Percentiles rank a stretch among this genome's conserved stretches.
Evolutionary conservation across 1,140 invertebrate species (phyloP).

Genomic region (Aporrectodea caliginosa): DNA sequence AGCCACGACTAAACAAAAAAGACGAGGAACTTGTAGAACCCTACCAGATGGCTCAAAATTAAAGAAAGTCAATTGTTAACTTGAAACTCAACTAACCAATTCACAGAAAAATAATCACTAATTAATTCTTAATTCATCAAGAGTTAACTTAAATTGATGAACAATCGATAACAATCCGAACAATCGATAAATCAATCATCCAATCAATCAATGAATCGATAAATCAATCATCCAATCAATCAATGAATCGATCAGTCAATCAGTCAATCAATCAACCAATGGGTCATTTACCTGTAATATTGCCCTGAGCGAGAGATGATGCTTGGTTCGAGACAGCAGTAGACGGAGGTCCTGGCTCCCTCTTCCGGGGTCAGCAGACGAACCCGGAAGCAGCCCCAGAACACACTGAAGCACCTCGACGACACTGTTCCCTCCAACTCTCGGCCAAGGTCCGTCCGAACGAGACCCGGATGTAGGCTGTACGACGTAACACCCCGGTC

Average conservation of each 20-base stretch:
- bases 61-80: too few species aligned
- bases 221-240: background rate
- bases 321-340: slow-evolving; percentile 9
- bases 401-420: background rate
- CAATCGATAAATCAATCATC: too few species aligned
- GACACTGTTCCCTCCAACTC: background rate
- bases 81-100: too few species aligned
- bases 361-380: background rate
- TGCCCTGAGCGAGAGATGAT: background rate
- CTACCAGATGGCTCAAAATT: too few species aligned
- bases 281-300: slow-evolving; percentile 15
- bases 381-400: slow-evolving; percentile 9
- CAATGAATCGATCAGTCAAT: background rate
- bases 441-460: slow-evolving; percentile 13
- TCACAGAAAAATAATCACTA: too few species aligned
- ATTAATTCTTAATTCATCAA: too few species aligned
- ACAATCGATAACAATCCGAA: too few species aligned
- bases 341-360: slow-evolving; percentile 14
- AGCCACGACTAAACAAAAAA: too few species aligned
- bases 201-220: background rate
- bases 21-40: too few species aligned
- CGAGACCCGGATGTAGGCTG: slow-evolving; percentile 19
- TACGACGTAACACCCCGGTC: slow-evolving; percentile 13
- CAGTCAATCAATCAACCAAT: background rate
- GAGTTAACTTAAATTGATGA: too few species aligned